These are phyloP conservation scores for Rhadina sibilatrix DNA, from an alignment of 2,113 vertebrate genomes.

Conservation along the genomic window DNA sequence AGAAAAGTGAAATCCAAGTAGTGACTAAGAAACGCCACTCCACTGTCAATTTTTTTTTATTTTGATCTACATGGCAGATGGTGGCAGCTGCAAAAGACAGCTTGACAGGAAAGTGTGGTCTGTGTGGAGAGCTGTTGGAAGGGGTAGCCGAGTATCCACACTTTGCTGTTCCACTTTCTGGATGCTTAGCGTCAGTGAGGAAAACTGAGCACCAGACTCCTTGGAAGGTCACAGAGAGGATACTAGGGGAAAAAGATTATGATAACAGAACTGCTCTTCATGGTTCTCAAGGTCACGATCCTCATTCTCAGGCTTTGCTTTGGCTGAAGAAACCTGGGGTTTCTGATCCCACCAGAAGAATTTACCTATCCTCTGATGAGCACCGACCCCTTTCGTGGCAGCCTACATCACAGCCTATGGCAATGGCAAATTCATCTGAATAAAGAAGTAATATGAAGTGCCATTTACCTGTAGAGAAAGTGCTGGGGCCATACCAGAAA, in stretches of 20 bases:
- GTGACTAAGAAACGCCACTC: background rate
- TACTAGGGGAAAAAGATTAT: background rate
- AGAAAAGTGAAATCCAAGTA: background rate
- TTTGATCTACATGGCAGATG: background rate
- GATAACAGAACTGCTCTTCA: background rate
- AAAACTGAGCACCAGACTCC: background rate
- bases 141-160: background rate
- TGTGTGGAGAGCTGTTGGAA: background rate
- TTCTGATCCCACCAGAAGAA: background rate
- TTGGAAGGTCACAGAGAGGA: background rate
- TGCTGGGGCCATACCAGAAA: background rate
- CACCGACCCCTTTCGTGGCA: background rate
- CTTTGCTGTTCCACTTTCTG: background rate
- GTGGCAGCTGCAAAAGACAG: background rate
- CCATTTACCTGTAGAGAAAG: background rate
- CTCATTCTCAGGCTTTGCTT: background rate
- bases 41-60: background rate
- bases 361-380: background rate
- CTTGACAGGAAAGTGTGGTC: background rate
- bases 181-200: background rate
- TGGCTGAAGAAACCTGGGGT: background rate
- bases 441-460: background rate
- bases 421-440: background rate
- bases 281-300: background rate
- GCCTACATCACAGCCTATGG: background rate